These are phyloP conservation scores for Phaethon lepturus DNA, from an alignment of 2,113 vertebrate species.

Conservation along the genomic window DNA sequence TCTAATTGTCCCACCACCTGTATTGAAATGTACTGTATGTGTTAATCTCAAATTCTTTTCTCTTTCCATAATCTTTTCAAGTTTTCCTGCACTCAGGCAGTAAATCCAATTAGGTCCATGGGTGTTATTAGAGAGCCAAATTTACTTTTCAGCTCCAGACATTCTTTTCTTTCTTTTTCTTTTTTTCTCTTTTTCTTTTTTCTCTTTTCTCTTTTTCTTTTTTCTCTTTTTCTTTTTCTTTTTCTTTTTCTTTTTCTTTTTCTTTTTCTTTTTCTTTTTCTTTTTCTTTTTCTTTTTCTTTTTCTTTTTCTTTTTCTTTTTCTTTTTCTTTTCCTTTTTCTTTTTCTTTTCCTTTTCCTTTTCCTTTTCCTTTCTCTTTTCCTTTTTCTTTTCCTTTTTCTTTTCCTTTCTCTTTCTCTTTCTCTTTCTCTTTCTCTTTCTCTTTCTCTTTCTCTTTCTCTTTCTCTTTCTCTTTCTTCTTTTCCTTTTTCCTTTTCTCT, in stretches of 20 bases:
- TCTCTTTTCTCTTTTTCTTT: accelerated
- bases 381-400: no score
- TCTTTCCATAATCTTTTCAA: slow-evolving; percentile 68
- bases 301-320: accelerated
- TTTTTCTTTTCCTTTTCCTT: no score
- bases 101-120: slow-evolving; percentile 56
- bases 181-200: accelerated
- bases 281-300: accelerated
- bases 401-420: accelerated
- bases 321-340: accelerated
- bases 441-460: no score
- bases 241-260: accelerated
- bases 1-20: slow-evolving; percentile 53
- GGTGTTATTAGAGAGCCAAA: not conserved
- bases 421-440: accelerated
- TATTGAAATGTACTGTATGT: slow-evolving; percentile 49
- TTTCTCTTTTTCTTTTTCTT: accelerated
- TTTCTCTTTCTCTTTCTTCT: accelerated
- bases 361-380: accelerated
- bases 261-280: accelerated
- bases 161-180: not conserved
- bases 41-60: slow-evolving; percentile 73
- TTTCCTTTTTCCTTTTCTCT: no score
- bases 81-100: slow-evolving; percentile 61
- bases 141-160: not conserved